Percentiles rank a stretch among this genome's conserved stretches.
Evolutionary conservation across 1,140 invertebrate species (phyloP).

Genomic region (Heterodera schachtii): DNA sequence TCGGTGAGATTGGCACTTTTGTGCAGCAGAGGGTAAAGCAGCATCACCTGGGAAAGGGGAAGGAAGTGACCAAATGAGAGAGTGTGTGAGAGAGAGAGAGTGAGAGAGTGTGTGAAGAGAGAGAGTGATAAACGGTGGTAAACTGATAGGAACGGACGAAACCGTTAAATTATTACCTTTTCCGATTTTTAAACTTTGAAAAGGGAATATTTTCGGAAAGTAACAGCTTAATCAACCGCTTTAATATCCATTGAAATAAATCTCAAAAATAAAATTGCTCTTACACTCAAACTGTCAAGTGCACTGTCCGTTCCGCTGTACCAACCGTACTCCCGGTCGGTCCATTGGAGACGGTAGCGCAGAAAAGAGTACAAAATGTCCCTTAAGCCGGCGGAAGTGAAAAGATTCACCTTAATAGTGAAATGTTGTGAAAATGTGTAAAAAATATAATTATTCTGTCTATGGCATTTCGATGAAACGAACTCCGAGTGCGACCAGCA

Average conservation of each 20-base stretch:
- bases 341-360: conserved; percentile 50
- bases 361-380: conserved; percentile 56
- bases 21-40: conserved; percentile 48
- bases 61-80: too few relatives aligned
- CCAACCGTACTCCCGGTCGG: conserved; percentile 49
- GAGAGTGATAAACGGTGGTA: too few relatives aligned
- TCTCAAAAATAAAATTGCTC: too few relatives aligned
- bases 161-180: too few relatives aligned
- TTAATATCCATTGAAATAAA: too few relatives aligned
- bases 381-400: conserved; percentile 35
- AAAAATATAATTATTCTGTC: too few relatives aligned
- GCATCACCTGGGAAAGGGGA: not conserved
- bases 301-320: conserved; percentile 47
- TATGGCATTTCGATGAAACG: conserved; percentile 26
- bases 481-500: conserved; percentile 44
- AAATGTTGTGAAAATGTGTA: too few relatives aligned
- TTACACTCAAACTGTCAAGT: conserved; percentile 42
- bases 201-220: too few relatives aligned
- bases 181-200: too few relatives aligned
- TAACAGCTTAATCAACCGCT: too few relatives aligned
- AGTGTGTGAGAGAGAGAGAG: not conserved
- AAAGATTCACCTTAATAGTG: not conserved
- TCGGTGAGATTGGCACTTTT: conserved; percentile 41
- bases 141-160: too few relatives aligned
- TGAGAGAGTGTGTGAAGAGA: not conserved